Base-by-base conservation (phyloP, 2,888 invertebrate species). In the Ectropis crepuscularia region DNA sequence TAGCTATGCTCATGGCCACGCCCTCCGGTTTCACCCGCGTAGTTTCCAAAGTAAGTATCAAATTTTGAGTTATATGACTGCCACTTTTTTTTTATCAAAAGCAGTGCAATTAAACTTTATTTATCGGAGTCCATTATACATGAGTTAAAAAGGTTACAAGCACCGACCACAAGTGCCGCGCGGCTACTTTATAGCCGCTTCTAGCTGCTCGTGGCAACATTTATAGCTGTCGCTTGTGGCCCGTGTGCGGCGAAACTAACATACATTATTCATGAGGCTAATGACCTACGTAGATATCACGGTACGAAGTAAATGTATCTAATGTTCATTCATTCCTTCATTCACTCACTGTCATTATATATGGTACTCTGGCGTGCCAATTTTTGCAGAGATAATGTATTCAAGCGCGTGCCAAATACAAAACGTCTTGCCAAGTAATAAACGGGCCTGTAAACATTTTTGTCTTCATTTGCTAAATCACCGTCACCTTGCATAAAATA, bases 231-330 rank as follows among this genome's bases (percentile, higher is more conserved):
- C n/a, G n/a, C n/a, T n/a, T n/a, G n/a, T n/a, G n/a, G n/a, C n/a
- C n/a, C n/a, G n/a, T n/a, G n/a, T n/a, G 16, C 16, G 16, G 16
- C 16, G 16, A 28, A 1, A 28, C 57, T 54, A 55, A 16, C 49
- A 60, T 65, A 65, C 63, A 69, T 69, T 61, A 67, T 65, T 65
- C 53, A 68, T 53, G 61, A 68, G 57, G 47, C 36, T 62, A 70
- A 67, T 65, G 69, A 67, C 62, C 65, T 63, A 49, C 46, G 47
- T 12, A 55, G 60, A 46, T 53, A 65, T 65, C 57, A 11, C 51
- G 48, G 48, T 57, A 57, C 53, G 48, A 41, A 53, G 51, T 46
- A 48, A 57, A 63, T 63, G 55, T 28, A 47, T 39, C 43, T 46
- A 42, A 53, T 16, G 47, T 55, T 50, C 49, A 54, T 45, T 73